These are phyloP conservation scores for Vidua chalybeata DNA, from an alignment of 2,113 vertebrate species.

Conservation along the genomic window DNA sequence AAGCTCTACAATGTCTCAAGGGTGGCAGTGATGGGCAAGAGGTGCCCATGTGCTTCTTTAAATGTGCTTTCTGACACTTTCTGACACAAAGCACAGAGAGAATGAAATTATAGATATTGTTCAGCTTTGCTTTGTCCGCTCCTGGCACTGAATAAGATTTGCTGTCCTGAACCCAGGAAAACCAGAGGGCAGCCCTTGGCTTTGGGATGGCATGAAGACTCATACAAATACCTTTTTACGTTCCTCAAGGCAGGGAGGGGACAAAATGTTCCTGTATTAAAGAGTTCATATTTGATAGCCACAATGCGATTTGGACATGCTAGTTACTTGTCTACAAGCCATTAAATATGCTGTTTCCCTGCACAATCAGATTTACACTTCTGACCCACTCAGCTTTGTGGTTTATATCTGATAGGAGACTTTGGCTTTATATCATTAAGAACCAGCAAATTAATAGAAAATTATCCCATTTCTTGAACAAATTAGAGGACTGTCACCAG, in stretches of 20 bases:
- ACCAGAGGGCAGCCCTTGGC: neutral
- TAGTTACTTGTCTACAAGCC: neutral
- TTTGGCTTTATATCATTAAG: neutral
- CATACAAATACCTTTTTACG: neutral
- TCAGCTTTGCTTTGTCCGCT: neutral
- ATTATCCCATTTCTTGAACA: neutral
- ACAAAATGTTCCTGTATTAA: neutral
- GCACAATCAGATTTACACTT: neutral
- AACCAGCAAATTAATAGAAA: neutral
- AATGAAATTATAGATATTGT: neutral
- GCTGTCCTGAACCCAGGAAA: neutral
- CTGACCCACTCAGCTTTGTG: neutral
- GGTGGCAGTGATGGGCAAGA: neutral
- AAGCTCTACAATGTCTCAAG: neutral
- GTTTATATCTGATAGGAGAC: neutral
- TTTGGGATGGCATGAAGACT: neutral
- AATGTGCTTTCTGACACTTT: neutral
- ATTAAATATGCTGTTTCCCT: neutral
- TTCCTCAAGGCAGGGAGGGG: neutral
- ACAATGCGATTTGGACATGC: accelerated
- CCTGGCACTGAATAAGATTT: neutral
- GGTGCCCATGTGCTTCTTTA: neutral
- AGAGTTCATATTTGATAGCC: neutral
- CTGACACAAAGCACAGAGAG: neutral
- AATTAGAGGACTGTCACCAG: neutral